Base-by-base conservation (phyloP, 2,113 vertebrate species). In the Phylloscopus whistleri region DNA sequence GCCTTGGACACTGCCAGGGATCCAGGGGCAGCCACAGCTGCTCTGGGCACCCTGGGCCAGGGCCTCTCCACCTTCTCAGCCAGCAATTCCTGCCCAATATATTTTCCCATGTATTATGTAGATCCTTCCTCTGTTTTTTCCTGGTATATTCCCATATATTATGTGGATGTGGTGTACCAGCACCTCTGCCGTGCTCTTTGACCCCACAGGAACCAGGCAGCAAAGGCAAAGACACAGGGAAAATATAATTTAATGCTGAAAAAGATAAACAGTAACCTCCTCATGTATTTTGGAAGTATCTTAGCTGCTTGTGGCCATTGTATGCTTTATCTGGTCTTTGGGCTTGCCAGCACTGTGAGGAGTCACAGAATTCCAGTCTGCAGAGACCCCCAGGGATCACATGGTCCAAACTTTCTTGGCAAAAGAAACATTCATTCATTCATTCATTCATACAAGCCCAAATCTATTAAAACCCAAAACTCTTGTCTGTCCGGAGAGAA, bases 21-120 rank as follows among this genome's bases (percentile, higher is more conserved):
- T n/a, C n/a, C n/a, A n/a, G n/a, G n/a, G n/a, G n/a, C n/a, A n/a
- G n/a, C n/a, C n/a, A n/a, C n/a, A n/a, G n/a, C n/a, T n/a, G n/a
- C n/a, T n/a, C n/a, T n/a, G n/a, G n/a, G n/a, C n/a, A n/a, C 1
- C 22, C 39, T 67, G 28, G 2, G 69, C 52, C 77, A 75, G 53
- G 46, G 39, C 39, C 53, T 60, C 0, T 0, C 13, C 33, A 26
- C 7, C 20, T n/a, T 82, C 53, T 0, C 39, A 75, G 28, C 0
- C 23, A 53, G 0, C 0, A 75, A n/a, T n/a, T 53, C n/a, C 28
- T 68, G 18, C 24, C 30, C 31, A 16, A 13, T 41, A 3, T 16
- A 16, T 52, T 28, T 73, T n/a, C 41, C 21, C 26, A 22, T 20
- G 4, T 22, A 33, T 76, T 66, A 31, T 16, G 16, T 33, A 19